These are phyloP conservation scores for Muscicapa comitata DNA, from an alignment of 2,797 vertebrate genomes.

Conservation along the genomic window DNA sequence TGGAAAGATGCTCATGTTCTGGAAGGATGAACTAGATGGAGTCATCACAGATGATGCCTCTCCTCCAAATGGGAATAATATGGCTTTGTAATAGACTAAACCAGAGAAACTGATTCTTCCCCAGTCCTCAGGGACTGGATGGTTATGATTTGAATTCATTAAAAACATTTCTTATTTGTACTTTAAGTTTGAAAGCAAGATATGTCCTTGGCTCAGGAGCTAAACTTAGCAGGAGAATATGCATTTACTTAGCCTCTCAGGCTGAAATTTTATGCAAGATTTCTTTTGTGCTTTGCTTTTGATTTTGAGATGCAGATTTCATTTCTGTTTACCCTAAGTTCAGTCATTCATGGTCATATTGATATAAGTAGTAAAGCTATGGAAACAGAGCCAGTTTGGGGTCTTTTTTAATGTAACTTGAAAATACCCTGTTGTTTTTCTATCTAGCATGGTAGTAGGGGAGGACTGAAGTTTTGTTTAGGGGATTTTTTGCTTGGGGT, in stretches of 20 bases:
- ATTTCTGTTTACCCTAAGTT: neutral
- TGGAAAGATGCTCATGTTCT: neutral
- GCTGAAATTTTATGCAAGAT: slow-evolving; percentile 12
- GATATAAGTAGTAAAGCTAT: neutral
- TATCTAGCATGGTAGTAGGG: neutral
- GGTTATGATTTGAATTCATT: slow-evolving; percentile 50
- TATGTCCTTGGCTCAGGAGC: neutral
- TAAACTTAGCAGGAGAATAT: slow-evolving; percentile 5
- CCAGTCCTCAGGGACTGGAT: slow-evolving; percentile 22
- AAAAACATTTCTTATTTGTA: slow-evolving; percentile 37
- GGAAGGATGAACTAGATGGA: slow-evolving; percentile 25
- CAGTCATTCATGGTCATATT: neutral
- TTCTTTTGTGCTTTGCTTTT: slow-evolving; percentile 3
- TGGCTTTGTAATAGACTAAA: slow-evolving; percentile 31
- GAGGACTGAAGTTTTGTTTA: neutral
- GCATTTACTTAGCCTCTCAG: slow-evolving; percentile 35
- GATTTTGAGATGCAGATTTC: neutral
- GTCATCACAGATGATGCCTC: slow-evolving; percentile 1
- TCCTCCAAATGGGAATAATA: slow-evolving; percentile 28
- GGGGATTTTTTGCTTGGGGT: rapidly evolving
- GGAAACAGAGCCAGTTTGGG: neutral
- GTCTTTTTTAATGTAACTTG: neutral
- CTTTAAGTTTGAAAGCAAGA: slow-evolving; percentile 39
- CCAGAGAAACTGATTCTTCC: slow-evolving; percentile 26
- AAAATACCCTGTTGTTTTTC: neutral